Evolutionary conservation across 1,140 invertebrate genomes (phyloP).

Genomic region (Microplitis demolitor): DNA sequence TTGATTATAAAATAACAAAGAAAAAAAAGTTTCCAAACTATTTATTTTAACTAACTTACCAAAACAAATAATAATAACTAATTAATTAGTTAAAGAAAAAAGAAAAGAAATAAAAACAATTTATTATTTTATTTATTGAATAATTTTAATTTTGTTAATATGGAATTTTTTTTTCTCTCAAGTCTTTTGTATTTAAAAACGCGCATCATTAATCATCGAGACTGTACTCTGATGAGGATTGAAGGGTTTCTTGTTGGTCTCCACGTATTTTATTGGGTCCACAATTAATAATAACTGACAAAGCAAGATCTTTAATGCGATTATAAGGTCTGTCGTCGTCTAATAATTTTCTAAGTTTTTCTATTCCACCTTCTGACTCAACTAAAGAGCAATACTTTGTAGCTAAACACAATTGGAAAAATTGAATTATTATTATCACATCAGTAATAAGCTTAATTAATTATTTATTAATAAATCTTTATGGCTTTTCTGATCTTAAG

Average conservation of each 20-base stretch:
- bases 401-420: constrained; percentile 57
- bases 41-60: neutral
- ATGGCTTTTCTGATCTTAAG: too few species aligned
- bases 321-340: constrained; percentile 66
- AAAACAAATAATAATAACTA: neutral
- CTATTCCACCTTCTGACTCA: constrained; percentile 82
- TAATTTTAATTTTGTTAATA: constrained; percentile 1
- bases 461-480: too few species aligned
- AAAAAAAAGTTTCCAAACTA: too few species aligned
- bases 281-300: constrained; percentile 72
- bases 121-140: neutral
- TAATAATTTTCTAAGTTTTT: constrained; percentile 73
- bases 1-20: neutral
- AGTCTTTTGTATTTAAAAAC: neutral
- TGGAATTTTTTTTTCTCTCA: constrained; percentile 11
- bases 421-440: neutral
- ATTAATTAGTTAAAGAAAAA: neutral
- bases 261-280: constrained; percentile 31
- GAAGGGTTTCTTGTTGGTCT: constrained; percentile 28
- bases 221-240: constrained; percentile 32
- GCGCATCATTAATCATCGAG: constrained; percentile 32
- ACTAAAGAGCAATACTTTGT: constrained; percentile 90
- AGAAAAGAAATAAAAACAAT: too few species aligned
- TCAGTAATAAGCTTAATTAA: too few species aligned
- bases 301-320: constrained; percentile 71